Base-by-base conservation (phyloP, 2,113 vertebrate genomes). In the Forbesichthys papilliferus region DNA sequence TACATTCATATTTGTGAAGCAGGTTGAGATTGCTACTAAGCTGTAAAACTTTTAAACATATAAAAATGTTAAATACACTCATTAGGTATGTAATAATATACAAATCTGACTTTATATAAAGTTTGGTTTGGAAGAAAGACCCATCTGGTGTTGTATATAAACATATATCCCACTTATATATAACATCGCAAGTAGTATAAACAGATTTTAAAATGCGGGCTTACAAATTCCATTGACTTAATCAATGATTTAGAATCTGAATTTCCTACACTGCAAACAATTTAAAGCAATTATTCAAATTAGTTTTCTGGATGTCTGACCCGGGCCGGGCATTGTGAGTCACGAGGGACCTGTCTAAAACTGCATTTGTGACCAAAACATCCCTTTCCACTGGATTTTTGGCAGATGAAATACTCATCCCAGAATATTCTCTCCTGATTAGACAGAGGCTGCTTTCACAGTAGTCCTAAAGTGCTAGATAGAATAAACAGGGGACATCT, bases 371-470 rank as follows among this genome's bases (percentile, higher is more conserved):
- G 69, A 74, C 72, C 52, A 71, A 56, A 82, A 81, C 61, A 66
- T 81, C 71, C 58, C 74, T 34, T 74, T 57, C 63, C 20, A 27
- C 14, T 12, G 63, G 49, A 14, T 36, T n/a, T 49, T 59, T 66
- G 71, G 71, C 77, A 62, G 69, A 75, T 62, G 42, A 67, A 77
- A 57, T 71, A 36, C 66, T 78, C 64, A 75, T 84, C 78, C 83
- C 83, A 74, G 73, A 85, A 83, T 70, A 67, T 71, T 77, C 80
- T 69, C 33, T 71, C n/a, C 65, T 84, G 84, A 90, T 88, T 84
- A 81, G 76, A 88, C 84, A 88, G 84, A 82, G 80, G 63, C 65
- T 76, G 77, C 86, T 86, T 87, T 87, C 79, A 90, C 73, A 70
- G 65, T 16, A 58, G 52, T 82, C 77, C 69, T 65, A 59, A n/a